Evolutionary conservation across 2,797 vertebrate genomes (phyloP).

Genomic region (Garrulus glandarius): DNA sequence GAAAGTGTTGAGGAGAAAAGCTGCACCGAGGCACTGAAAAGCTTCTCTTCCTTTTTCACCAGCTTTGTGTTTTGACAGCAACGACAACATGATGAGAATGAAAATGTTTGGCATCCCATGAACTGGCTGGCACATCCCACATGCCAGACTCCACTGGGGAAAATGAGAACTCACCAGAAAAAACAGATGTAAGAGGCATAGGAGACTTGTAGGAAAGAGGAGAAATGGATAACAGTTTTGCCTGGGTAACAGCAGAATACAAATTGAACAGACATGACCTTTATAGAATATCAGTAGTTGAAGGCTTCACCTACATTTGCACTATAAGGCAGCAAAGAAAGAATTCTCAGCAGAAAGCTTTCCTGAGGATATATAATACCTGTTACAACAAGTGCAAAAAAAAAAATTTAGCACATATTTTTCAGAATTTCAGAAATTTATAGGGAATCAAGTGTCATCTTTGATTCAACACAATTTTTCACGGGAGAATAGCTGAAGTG

Average conservation of each 20-base stretch:
- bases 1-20: neutral
- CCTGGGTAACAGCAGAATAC: neutral
- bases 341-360: neutral
- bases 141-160: slow-evolving; percentile 20
- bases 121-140: slow-evolving; percentile 43
- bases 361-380: neutral
- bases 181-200: neutral
- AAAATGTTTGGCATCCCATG: slow-evolving; percentile 5
- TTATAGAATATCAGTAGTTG: neutral
- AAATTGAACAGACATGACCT: neutral
- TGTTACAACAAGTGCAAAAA: neutral
- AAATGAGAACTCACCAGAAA: slow-evolving; percentile 23
- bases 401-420: neutral
- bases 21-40: neutral
- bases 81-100: neutral
- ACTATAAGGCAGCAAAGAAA: neutral
- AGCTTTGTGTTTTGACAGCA: slow-evolving; percentile 17
- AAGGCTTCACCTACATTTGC: neutral
- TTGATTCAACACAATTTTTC: neutral
- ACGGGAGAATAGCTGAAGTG: neutral
- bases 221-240: neutral
- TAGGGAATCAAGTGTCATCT: neutral
- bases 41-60: neutral
- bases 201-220: neutral
- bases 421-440: neutral